phyloP scores from a whole-genome alignment of 2,113 vertebrate species.

The Ahaetulla prasina region DNA sequence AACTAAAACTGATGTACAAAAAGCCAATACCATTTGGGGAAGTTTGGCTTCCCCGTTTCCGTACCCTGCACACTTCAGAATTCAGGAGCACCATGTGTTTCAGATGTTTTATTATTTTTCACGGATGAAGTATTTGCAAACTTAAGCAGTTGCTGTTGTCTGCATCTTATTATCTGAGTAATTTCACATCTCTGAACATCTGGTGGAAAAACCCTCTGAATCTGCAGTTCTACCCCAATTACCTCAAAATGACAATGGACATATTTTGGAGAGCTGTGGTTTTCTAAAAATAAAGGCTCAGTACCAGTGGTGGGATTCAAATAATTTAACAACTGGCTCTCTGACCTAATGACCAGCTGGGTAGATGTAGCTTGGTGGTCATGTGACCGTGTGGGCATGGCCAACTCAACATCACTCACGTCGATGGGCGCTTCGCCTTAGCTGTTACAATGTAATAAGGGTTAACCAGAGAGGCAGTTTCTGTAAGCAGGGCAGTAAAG shows the following conservation, averaged over 20 bases:
- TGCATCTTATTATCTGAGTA: slow-evolving; percentile 11
- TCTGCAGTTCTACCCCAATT: slow-evolving; percentile 13
- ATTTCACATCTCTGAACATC: slow-evolving; percentile 36
- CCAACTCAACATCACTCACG: no score
- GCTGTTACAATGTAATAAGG: no score
- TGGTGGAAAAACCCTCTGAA: slow-evolving; percentile 24
- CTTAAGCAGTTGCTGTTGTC: slow-evolving; percentile 6
- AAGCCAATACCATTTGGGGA: not conserved
- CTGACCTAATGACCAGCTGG: no score
- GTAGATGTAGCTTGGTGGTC: no score
- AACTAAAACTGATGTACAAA: not conserved
- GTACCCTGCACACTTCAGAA: not conserved
- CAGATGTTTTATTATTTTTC: slow-evolving; percentile 12
- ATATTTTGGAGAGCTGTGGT: slow-evolving; percentile 20
- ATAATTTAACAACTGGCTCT: no score
- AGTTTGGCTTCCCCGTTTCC: accelerated
- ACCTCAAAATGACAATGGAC: not conserved
- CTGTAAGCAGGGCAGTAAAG: no score
- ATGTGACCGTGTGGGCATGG: no score
- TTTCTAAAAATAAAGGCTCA: not conserved
- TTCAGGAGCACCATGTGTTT: not conserved
- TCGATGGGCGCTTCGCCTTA: no score
- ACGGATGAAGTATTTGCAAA: slow-evolving; percentile 19
- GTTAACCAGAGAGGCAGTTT: no score
- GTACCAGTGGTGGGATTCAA: no score